Percentiles rank a stretch among this genome's conserved stretches.
Evolutionary conservation across 2,888 invertebrate genomes (phyloP).

Genomic region (Myathropa florea): DNA sequence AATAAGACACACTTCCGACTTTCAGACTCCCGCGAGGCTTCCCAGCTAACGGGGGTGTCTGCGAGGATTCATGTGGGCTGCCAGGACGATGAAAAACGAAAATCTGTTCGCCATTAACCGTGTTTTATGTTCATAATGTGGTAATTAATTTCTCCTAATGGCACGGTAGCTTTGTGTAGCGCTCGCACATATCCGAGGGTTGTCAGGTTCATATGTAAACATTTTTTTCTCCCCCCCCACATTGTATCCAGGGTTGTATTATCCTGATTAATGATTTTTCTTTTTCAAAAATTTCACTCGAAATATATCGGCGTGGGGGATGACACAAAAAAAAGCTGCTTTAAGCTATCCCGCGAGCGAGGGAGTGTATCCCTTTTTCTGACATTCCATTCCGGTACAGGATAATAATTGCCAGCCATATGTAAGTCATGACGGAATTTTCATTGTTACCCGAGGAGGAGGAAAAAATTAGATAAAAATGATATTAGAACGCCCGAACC

Average conservation of each 20-base stretch:
- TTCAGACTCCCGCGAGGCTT: constrained; percentile 27
- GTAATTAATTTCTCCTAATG: constrained; percentile 69
- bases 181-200: constrained; percentile 17
- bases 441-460: constrained; percentile 15
- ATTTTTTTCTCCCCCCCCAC: not conserved
- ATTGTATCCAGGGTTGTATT: constrained; percentile 14
- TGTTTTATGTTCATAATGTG: constrained; percentile 67
- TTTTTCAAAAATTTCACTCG: constrained; percentile 28
- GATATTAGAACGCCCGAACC: not conserved
- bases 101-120: constrained; percentile 66
- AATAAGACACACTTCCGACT: constrained; percentile 49
- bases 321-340: constrained; percentile 23
- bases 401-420: constrained; percentile 50
- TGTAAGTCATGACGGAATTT: constrained; percentile 47
- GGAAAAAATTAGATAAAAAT: not conserved
- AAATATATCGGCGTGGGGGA: not conserved
- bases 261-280: constrained; percentile 64
- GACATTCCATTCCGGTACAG: not conserved
- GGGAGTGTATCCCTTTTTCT: constrained; percentile 22
- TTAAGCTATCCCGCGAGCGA: constrained; percentile 27
- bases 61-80: not conserved
- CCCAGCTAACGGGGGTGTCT: not conserved
- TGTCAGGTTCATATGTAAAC: constrained; percentile 30
- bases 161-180: constrained; percentile 27
- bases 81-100: constrained; percentile 43